Evolutionary conservation across 2,888 invertebrate species (phyloP).

Genomic region (Leptinotarsa rubiginosa): DNA sequence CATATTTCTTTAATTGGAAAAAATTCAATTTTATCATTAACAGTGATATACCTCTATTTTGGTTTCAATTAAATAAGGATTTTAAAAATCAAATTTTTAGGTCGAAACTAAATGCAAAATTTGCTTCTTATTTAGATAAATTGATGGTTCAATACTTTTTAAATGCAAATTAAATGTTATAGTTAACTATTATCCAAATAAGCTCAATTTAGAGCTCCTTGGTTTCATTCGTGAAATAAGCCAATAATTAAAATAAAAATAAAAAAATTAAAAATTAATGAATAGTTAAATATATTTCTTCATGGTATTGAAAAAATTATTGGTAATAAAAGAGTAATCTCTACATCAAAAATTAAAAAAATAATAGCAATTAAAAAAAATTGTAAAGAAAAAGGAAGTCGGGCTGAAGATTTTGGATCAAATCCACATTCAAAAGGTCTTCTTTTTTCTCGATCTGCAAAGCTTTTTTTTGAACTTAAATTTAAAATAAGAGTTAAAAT

Average conservation of each 20-base stretch:
- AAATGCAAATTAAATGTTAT: slow-evolving; percentile 68
- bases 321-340: slow-evolving; percentile 75
- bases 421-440: slow-evolving; percentile 76
- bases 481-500: slow-evolving; percentile 65
- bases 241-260: slow-evolving; percentile 70
- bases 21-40: slow-evolving; percentile 31
- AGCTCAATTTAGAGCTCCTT: slow-evolving; percentile 72
- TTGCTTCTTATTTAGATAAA: slow-evolving; percentile 67
- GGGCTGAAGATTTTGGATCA: slow-evolving; percentile 68
- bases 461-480: slow-evolving; percentile 71
- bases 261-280: slow-evolving; percentile 60
- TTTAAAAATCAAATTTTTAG: slow-evolving; percentile 62
- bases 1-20: slow-evolving; percentile 70
- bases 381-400: slow-evolving; percentile 72
- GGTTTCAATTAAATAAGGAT: slow-evolving; percentile 67
- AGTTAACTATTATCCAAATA: slow-evolving; percentile 65
- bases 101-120: slow-evolving; percentile 70
- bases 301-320: slow-evolving; percentile 67
- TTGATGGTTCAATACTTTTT: slow-evolving; percentile 66
- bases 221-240: slow-evolving; percentile 70
- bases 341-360: slow-evolving; percentile 81
- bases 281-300: slow-evolving; percentile 58
- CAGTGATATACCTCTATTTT: slow-evolving; percentile 50
- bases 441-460: slow-evolving; percentile 73
- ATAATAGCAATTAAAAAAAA: slow-evolving; percentile 77